phyloP scores from a whole-genome alignment of 1,140 invertebrate species.

The Drosophila ficusphila region DNA sequence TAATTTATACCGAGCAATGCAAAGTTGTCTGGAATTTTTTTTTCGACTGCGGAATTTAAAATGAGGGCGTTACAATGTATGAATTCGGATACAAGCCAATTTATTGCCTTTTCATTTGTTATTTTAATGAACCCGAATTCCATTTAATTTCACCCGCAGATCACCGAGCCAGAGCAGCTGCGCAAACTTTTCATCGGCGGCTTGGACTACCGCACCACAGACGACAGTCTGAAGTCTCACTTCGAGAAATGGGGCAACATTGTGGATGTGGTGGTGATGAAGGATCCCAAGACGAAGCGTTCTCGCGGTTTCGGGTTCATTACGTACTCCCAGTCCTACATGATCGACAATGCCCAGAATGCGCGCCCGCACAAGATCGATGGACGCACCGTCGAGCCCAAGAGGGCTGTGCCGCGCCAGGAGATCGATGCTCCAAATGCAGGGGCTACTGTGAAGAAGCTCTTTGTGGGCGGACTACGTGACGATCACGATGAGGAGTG shows the following conservation, averaged over 20 bases:
- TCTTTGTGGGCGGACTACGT: constrained; percentile 97
- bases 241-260: constrained; percentile 99
- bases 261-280: constrained; percentile 99
- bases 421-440: constrained; percentile 96
- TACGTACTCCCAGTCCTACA: constrained; percentile 94
- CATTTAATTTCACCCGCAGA: constrained; percentile 32
- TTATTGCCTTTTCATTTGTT: too few species aligned
- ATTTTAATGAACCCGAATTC: neutral
- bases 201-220: constrained; percentile 97
- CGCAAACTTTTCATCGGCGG: constrained; percentile 99
- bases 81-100: neutral
- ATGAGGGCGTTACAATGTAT: neutral
- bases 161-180: constrained; percentile 94
- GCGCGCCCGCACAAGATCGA: constrained; percentile 90
- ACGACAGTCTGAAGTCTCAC: constrained; percentile 96
- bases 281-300: constrained; percentile 96
- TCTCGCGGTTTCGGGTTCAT: constrained; percentile 99
- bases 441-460: constrained; percentile 97
- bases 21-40: neutral
- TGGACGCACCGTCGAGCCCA: constrained; percentile 96
- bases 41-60: neutral
- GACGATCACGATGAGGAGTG: constrained; percentile 96
- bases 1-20: neutral
- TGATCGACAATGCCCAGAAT: constrained; percentile 98
- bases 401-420: constrained; percentile 97